These are phyloP conservation scores for Linyphia triangularis DNA, from an alignment of 2,888 invertebrate species.

Conservation along the genomic window DNA sequence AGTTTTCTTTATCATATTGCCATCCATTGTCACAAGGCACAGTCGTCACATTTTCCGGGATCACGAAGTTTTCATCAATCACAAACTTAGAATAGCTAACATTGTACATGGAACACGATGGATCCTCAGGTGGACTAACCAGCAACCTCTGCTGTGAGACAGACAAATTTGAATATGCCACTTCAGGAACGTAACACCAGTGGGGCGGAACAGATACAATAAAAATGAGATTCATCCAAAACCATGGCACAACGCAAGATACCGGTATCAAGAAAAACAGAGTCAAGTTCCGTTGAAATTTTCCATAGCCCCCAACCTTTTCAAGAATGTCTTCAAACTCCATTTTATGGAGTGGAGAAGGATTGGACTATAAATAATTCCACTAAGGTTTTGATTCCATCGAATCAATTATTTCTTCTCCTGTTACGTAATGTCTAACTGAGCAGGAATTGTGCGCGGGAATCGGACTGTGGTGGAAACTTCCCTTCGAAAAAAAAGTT, in stretches of 20 bases:
- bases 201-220: constrained; percentile 80
- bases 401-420: background rate
- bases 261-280: constrained; percentile 92
- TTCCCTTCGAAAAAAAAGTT: background rate
- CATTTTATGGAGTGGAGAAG: no score
- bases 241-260: constrained; percentile 91
- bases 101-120: constrained; percentile 85
- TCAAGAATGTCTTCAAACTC: constrained; percentile 81
- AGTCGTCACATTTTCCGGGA: background rate
- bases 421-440: background rate
- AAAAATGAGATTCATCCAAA: constrained; percentile 66
- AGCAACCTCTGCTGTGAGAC: constrained; percentile 82
- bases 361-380: no score
- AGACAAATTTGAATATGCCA: constrained; percentile 81
- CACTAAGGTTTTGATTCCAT: no score
- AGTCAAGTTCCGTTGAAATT: constrained; percentile 88
- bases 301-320: constrained; percentile 92
- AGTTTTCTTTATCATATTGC: constrained; percentile 85
- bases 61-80: background rate
- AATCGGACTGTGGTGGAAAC: no score
- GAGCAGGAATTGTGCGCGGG: no score
- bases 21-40: constrained; percentile 85
- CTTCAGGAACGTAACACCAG: constrained; percentile 89
- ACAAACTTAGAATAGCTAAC: constrained; percentile 84
- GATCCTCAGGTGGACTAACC: constrained; percentile 78